Evolutionary conservation across 2,797 vertebrate genomes (phyloP).

Genomic region (Tinamus major): DNA sequence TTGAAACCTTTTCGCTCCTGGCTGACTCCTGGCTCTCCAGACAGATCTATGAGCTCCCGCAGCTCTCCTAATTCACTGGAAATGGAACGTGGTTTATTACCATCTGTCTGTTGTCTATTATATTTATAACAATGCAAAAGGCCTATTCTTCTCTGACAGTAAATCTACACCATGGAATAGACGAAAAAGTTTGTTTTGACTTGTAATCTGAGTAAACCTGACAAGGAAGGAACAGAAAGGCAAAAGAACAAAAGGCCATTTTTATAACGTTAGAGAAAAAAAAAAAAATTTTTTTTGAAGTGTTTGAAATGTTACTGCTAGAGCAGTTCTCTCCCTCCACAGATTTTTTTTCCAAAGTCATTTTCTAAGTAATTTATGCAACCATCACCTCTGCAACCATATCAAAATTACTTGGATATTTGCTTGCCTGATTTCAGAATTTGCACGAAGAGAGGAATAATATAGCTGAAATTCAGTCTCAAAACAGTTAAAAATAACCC

Average conservation of each 20-base stretch:
- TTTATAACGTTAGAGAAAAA: not conserved
- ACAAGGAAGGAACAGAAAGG: slow-evolving; percentile 17
- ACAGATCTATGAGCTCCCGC: not conserved
- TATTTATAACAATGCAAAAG: slow-evolving; percentile 19
- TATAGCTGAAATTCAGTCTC: not conserved
- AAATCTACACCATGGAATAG: not conserved
- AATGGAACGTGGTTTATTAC: not conserved
- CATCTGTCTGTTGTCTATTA: not conserved
- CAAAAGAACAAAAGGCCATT: not conserved
- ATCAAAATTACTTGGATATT: not conserved
- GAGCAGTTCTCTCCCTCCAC: not conserved
- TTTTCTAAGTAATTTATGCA: slow-evolving; percentile 1
- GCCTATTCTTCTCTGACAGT: not conserved
- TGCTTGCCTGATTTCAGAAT: not conserved
- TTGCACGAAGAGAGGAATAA: not conserved
- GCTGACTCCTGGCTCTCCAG: not conserved
- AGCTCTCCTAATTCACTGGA: not conserved
- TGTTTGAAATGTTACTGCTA: not conserved
- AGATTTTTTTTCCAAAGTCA: not conserved
- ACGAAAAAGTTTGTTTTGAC: slow-evolving; percentile 46
- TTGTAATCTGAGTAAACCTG: slow-evolving; percentile 29
- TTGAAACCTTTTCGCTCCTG: not conserved
- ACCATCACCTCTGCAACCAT: not conserved
- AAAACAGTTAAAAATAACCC: not conserved
- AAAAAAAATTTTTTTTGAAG: not conserved